Base-by-base conservation (phyloP, 2,797 vertebrate genomes). In the Esox masquinongy region DNA sequence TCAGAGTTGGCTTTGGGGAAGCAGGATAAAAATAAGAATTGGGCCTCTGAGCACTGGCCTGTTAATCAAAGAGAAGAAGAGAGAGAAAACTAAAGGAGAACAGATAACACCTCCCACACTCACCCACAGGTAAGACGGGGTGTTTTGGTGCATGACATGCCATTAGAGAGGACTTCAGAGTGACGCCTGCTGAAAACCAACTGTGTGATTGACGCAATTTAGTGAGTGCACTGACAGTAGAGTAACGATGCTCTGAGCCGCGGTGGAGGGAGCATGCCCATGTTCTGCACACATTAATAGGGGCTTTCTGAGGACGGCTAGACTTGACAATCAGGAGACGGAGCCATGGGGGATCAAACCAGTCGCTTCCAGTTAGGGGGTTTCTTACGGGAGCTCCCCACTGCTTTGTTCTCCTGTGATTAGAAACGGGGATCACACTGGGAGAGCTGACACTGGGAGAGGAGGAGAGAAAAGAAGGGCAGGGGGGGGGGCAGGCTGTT, bases 1-100 rank as follows among this genome's bases (percentile, higher is more conserved):
- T 79, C 61, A 74, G 70, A 67, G 56, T 34, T 26, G 6, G 5
- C 68, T 72, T 68, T 49, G 47, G 29, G 16, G 24, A 75, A 49
- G 11, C 47, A 15, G n/a, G 7, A 47, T 74, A 59, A 66, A 67
- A 72, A 50, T 74, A 26, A 66, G 61, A 74, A 70, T 34, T 56
- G 49, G 39, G 24, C 24, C 63, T 70, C 69, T 68, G 61, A 34
- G 39, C 34, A 22, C 14, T 17, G 22, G 56, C 29, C n/a, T 53
- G 53, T 73, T 78, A 51, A 69, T 66, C 19, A 24, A 24, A 24
- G 22, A 36, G 9, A 70, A 34, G 22, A 34, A 68, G 19, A 47
- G 67, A 47, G 34, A 43, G 36, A 47, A 39, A 22, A n/a, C 6
- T 9, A 61, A 5, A 63, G 24, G 24, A 12, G 24, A 14, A 67